A percentile compares a stretch with the other conserved stretches of the same genome.
phyloP scores from a whole-genome alignment of 1,140 invertebrate genomes.

The Drosophila erecta region DNA sequence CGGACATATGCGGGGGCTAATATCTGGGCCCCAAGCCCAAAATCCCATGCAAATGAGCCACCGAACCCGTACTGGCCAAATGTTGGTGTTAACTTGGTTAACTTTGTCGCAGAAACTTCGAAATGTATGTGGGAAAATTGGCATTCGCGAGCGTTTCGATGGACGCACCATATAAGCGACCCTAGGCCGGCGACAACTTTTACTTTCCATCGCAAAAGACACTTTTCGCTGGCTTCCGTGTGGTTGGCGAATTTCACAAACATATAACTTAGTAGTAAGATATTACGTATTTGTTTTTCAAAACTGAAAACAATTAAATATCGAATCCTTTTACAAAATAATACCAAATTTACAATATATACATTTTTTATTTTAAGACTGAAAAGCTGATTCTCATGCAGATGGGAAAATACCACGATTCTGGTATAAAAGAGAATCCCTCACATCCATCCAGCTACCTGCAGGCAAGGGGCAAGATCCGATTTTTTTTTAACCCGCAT shows the following conservation, averaged over 20 bases:
- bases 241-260: slow-evolving; percentile 38
- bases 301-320: no score
- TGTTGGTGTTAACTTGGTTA: slow-evolving; percentile 69
- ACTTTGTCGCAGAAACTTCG: slow-evolving; percentile 20
- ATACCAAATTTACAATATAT: no score
- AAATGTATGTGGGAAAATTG: slow-evolving; percentile 82
- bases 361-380: no score
- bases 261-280: no score
- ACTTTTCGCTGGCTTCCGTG: slow-evolving; percentile 67
- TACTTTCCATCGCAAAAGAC: slow-evolving; percentile 69
- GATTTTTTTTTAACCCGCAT: slow-evolving; percentile 51
- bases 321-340: no score
- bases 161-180: slow-evolving; percentile 68
- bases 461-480: no score
- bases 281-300: no score
- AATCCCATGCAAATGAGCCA: slow-evolving; percentile 65
- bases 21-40: slow-evolving; percentile 69
- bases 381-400: no score
- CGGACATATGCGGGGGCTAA: slow-evolving; percentile 50
- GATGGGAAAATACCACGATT: no score
- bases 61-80: slow-evolving; percentile 54
- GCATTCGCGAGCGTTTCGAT: slow-evolving; percentile 62
- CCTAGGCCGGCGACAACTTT: slow-evolving; percentile 72
- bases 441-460: no score
- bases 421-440: no score